A percentile compares a stretch with the other conserved stretches of the same genome.
Conservation (phyloP, 1,140 invertebrate species). For the Augochlora pura region DNA sequence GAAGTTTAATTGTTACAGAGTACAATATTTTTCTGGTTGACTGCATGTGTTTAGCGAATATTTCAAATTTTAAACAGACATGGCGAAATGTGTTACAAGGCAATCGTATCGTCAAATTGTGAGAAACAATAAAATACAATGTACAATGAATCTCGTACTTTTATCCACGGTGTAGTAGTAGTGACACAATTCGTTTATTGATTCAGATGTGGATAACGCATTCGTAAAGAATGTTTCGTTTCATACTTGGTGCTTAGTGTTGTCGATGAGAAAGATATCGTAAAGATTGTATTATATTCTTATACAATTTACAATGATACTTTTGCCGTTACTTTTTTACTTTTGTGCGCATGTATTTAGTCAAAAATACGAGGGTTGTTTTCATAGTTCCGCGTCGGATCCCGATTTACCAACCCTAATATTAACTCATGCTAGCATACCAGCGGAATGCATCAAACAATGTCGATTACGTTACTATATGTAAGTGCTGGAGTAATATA, state of each 20-base stretch:
- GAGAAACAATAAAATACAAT: background rate
- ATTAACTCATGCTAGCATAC: conserved; percentile 53
- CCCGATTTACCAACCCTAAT: conserved; percentile 61
- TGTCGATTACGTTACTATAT: conserved; percentile 71
- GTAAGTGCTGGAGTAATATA: conserved; percentile 57
- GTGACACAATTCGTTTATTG: conserved; percentile 21
- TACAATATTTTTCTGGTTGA: background rate
- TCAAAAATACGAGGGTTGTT: conserved; percentile 73
- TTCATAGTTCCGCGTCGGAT: conserved; percentile 52
- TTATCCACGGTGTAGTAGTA: background rate
- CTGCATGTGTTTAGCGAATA: background rate
- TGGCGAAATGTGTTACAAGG: background rate
- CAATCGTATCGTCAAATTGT: background rate
- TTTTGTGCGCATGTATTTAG: conserved; percentile 13
- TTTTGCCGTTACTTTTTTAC: conserved; percentile 20
- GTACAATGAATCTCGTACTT: conserved; percentile 2
- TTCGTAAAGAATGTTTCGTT: conserved; percentile 18
- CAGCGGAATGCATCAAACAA: conserved; percentile 65
- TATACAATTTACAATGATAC: conserved; percentile 23
- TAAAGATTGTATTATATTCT: background rate
- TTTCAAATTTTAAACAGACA: conserved; percentile 15
- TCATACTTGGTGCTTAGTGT: conserved; percentile 4
- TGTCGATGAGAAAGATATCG: background rate
- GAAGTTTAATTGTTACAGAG: background rate
- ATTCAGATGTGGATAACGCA: conserved; percentile 31